Percentiles rank a stretch among this genome's conserved stretches.
Evolutionary conservation across 2,888 invertebrate genomes (phyloP).

Genomic region (Atherix ibis): DNA sequence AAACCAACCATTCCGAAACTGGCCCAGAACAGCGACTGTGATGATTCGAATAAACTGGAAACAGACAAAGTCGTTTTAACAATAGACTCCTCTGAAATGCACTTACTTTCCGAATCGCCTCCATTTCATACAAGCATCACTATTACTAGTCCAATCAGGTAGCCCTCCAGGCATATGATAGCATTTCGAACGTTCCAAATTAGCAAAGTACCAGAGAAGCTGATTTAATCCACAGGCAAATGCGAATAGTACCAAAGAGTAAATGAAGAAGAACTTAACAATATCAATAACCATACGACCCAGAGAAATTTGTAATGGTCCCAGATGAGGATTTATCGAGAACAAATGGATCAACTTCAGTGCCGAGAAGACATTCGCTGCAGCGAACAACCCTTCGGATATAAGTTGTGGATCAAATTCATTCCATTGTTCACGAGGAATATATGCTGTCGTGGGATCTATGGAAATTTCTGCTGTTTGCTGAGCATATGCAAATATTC

Average conservation of each 20-base stretch:
- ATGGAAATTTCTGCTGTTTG: conserved; percentile 50
- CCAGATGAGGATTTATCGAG: conserved; percentile 84
- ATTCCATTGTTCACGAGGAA: conserved; percentile 76
- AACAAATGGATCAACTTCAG: conserved; percentile 83
- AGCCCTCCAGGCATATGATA: conserved; percentile 47
- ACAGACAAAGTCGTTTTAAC: conserved; percentile 11
- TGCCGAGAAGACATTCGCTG: conserved; percentile 87
- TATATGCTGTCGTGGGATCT: conserved; percentile 53
- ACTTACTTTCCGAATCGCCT: conserved; percentile 67
- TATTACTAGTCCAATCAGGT: conserved; percentile 61
- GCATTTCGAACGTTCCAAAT: conserved; percentile 66
- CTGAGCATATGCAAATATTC: conserved; percentile 57
- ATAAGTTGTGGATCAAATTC: conserved; percentile 88
- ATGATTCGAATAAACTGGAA: conserved; percentile 76
- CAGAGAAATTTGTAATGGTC: conserved; percentile 81
- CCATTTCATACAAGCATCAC: conserved; percentile 73
- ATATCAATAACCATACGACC: conserved; percentile 84
- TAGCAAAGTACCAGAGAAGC: conserved; percentile 85
- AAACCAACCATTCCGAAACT: conserved; percentile 86
- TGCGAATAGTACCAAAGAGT: conserved; percentile 72
- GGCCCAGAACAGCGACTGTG: conserved; percentile 92
- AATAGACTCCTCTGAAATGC: conserved; percentile 14
- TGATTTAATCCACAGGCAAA: conserved; percentile 89
- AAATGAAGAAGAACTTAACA: conserved; percentile 84
- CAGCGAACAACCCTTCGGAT: conserved; percentile 84